Evolutionary conservation across 2,113 vertebrate genomes (phyloP), one percentile per base, ranked within the genome.

Genomic region (Melierax canorus): DNA sequence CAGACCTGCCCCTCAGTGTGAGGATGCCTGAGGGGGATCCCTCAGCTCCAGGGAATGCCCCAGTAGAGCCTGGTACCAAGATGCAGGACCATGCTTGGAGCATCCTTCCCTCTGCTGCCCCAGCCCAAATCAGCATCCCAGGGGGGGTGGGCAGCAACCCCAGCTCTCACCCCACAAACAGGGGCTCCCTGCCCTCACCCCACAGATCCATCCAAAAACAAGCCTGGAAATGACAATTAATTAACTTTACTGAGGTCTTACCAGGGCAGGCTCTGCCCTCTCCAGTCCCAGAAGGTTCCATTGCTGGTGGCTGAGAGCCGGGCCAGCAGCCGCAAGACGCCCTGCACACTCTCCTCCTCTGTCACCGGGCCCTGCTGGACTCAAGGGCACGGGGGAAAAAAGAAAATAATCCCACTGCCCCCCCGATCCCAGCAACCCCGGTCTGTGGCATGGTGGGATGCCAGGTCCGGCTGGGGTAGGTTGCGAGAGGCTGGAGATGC

Each of bases 271-370:
- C 50, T 94, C 79, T 90, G 92, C 10, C 96, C 96, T 86, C 68
- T 56, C 96, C 95, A 97, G 79, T 96, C 76, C 92, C 95, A 95
- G 94, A 97, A 96, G 76, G 96, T 94, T 63, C 96, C 95, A 0
- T 96, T 97, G 79, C 59, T 91, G 83, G 72, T 38, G 79, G 59
- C 75, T 0, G 96, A 95, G 45, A 96, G 91, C 58, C 4, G 68
- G 22, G 75, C 32, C 38, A 95, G 95, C 79, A 97, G 79, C 43
- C 1, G 67, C 75, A 97, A 88, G 63, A 94, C 15, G 0, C 96
- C 96, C n/a, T 0, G 15, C n/a, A 93, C 80, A 0, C 96, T 95
- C 75, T 94, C 95, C 86, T 96, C 92, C 88, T 74, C 0, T 0
- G 95, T 94, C 82, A 83, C 95, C 0, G 96, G 94, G 41, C 86